Percentiles rank a stretch among this genome's conserved stretches.
Conservation (phyloP, 2,113 vertebrate genomes). For the Sturnus vulgaris region DNA sequence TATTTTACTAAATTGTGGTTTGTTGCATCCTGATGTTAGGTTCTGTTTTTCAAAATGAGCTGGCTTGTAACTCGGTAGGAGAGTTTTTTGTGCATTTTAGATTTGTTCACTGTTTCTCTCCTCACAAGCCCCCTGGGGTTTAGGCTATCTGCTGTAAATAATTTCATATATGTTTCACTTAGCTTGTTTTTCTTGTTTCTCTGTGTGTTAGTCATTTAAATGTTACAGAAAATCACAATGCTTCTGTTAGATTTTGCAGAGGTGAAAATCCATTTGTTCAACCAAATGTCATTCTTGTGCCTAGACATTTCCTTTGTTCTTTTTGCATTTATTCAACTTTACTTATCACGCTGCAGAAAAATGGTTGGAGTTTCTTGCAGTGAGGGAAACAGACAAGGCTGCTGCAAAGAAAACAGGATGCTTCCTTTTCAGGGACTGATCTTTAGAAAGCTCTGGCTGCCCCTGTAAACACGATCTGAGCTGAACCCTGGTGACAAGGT, state of each 20-base stretch:
- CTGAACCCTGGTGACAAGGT: neutral
- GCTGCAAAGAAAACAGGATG: neutral
- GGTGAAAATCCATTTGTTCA: slow-evolving; percentile 51
- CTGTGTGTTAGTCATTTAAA: slow-evolving; percentile 29
- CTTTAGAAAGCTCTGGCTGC: neutral
- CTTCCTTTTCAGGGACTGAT: neutral
- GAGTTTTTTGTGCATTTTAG: neutral
- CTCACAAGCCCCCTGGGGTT: slow-evolving; percentile 3
- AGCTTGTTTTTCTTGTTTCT: slow-evolving; percentile 10
- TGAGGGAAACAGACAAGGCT: neutral
- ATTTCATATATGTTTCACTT: slow-evolving; percentile 17
- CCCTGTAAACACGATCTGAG: neutral
- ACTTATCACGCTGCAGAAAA: neutral
- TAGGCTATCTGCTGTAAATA: neutral
- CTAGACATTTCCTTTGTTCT: slow-evolving; percentile 12
- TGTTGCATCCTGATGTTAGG: neutral
- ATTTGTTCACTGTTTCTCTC: neutral
- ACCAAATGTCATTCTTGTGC: neutral
- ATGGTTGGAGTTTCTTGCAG: neutral
- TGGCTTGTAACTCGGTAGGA: neutral
- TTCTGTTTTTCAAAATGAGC: neutral
- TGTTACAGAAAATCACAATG: slow-evolving; percentile 15
- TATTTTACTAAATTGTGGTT: neutral
- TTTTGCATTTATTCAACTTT: slow-evolving; percentile 5
- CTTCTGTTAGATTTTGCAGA: slow-evolving; percentile 39